These are phyloP conservation scores for Poeciliopsis presidionis DNA, from an alignment of 2,797 vertebrate species.

Conservation along the genomic window DNA sequence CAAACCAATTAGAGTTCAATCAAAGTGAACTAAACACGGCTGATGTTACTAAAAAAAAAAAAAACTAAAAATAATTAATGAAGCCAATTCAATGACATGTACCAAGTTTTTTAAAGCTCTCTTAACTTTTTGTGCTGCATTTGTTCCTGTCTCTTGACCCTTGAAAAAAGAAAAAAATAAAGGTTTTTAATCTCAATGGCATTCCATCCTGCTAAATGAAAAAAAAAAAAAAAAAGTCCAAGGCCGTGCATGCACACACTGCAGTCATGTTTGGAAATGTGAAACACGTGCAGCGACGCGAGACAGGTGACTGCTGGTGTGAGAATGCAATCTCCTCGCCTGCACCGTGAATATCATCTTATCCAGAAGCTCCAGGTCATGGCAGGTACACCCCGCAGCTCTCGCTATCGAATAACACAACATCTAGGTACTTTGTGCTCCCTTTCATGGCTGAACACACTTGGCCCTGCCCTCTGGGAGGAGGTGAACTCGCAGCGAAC, in stretches of 20 bases:
- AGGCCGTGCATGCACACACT: neutral
- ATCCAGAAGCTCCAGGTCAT: conserved; percentile 17
- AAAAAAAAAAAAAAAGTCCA: neutral
- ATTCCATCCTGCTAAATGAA: neutral
- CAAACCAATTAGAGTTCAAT: neutral
- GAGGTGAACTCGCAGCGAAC: conserved; percentile 36
- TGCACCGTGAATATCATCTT: conserved; percentile 4
- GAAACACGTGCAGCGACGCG: conserved; percentile 7
- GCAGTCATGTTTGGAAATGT: conserved; percentile 21
- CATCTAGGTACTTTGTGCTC: conserved; percentile 37
- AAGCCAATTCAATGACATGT: neutral
- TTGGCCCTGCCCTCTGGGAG: conserved; percentile 39
- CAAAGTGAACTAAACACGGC: neutral
- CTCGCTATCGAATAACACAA: conserved; percentile 38
- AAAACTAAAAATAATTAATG: neutral
- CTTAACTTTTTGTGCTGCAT: neutral
- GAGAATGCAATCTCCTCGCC: conserved; percentile 28
- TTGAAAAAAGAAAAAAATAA: neutral
- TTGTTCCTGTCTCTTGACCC: neutral
- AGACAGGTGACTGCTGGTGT: conserved; percentile 17
- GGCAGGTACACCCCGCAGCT: conserved; percentile 35
- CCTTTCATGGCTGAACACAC: conserved; percentile 30
- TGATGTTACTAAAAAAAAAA: neutral
- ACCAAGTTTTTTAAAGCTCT: neutral
- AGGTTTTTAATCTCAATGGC: neutral